Evolutionary conservation across 2,797 vertebrate genomes (phyloP).

Genomic region (Cossypha heuglini): DNA sequence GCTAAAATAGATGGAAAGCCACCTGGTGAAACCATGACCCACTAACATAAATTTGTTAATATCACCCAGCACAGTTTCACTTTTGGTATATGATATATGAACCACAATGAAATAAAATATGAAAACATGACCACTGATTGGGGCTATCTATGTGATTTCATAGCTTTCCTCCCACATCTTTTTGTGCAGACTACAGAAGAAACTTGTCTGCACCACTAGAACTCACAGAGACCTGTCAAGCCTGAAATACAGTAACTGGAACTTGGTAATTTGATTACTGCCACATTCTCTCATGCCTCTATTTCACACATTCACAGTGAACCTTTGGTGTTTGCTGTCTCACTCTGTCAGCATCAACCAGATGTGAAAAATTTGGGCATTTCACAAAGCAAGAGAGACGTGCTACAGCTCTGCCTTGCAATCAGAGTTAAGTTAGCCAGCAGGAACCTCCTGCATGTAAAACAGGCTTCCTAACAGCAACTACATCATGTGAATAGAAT

Average conservation of each 20-base stretch:
- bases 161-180: neutral
- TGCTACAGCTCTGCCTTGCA: neutral
- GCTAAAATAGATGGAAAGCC: neutral
- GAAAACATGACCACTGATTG: neutral
- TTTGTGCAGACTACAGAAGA: neutral
- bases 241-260: neutral
- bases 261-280: neutral
- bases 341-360: fast-evolving
- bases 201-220: neutral
- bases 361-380: neutral
- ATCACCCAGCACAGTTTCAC: neutral
- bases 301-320: neutral
- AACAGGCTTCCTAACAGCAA: neutral
- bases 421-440: neutral
- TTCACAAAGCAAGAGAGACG: neutral
- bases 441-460: neutral
- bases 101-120: neutral
- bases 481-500: neutral
- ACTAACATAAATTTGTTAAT: neutral
- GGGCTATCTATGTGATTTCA: neutral
- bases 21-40: neutral
- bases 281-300: neutral
- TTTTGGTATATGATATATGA: neutral
- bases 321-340: neutral
- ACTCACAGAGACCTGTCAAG: neutral